These are phyloP conservation scores for Saccostrea glomerata DNA, from an alignment of 1,140 invertebrate genomes.

Conservation along the genomic window DNA sequence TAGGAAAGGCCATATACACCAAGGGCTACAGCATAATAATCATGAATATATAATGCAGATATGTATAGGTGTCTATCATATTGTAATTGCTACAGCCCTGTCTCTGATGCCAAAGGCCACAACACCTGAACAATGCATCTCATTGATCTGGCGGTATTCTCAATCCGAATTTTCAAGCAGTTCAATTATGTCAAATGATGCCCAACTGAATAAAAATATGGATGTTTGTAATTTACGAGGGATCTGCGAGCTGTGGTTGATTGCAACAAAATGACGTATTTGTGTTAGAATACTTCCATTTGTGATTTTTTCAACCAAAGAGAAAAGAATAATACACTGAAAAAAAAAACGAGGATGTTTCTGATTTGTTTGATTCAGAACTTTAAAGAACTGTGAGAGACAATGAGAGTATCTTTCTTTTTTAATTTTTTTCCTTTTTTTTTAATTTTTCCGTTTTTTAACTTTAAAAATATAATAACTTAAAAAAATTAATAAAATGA, in stretches of 20 bases:
- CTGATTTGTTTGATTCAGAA: no score
- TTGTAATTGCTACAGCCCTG: neutral
- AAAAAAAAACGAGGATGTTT: neutral
- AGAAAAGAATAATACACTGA: neutral
- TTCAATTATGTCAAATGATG: neutral
- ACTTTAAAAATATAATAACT: no score
- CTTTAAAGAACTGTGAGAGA: no score
- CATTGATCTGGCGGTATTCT: neutral
- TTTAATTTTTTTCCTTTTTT: no score
- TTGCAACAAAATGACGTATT: neutral
- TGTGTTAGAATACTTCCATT: neutral
- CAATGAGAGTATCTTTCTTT: no score
- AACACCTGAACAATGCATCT: constrained; percentile 15
- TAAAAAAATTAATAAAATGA: no score
- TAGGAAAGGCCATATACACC: neutral
- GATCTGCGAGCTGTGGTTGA: neutral
- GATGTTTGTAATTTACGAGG: constrained; percentile 3
- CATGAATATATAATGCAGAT: constrained; percentile 19
- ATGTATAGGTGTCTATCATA: neutral
- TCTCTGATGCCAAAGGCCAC: neutral
- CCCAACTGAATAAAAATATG: neutral
- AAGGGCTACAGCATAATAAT: neutral
- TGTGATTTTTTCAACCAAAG: neutral
- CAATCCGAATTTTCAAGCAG: neutral
- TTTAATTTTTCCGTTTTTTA: no score